Conservation (phyloP, 2,113 vertebrate genomes). For the Scatophagus argus region DNA sequence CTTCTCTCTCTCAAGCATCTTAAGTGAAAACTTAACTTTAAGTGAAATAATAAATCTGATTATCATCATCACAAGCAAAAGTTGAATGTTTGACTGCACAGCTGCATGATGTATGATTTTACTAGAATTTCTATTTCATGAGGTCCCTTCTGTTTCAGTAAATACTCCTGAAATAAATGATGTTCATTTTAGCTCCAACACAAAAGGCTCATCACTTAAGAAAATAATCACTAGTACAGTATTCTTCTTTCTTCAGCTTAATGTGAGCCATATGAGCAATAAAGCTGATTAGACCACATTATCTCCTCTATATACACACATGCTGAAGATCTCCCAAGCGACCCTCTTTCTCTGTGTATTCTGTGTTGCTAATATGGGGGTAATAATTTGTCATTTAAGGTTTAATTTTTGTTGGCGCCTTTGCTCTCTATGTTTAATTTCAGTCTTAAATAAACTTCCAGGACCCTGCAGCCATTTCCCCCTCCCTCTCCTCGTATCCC, state of each 20-base stretch:
- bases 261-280: slow-evolving; percentile 10
- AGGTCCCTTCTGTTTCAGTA: not conserved
- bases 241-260: not conserved
- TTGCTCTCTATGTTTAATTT: slow-evolving; percentile 91
- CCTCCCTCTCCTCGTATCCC: slow-evolving; percentile 75
- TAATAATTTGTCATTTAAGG: slow-evolving; percentile 92
- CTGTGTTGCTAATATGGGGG: slow-evolving; percentile 86
- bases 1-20: not conserved
- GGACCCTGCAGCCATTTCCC: slow-evolving; percentile 86
- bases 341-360: slow-evolving; percentile 34
- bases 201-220: slow-evolving; percentile 3
- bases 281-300: slow-evolving; percentile 13
- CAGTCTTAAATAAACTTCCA: slow-evolving; percentile 91
- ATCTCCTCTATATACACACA: not conserved
- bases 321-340: not conserved
- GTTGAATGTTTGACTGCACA: not conserved
- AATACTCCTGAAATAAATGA: not conserved
- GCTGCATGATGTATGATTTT: not conserved
- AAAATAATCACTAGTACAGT: not conserved
- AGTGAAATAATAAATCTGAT: too few species aligned
- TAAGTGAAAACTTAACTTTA: too few species aligned
- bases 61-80: too few species aligned
- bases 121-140: not conserved
- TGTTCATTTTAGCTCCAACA: slow-evolving; percentile 12
- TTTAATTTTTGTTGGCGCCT: slow-evolving; percentile 88